phyloP scores from a whole-genome alignment of 2,888 invertebrate genomes.

The Noctua janthe region DNA sequence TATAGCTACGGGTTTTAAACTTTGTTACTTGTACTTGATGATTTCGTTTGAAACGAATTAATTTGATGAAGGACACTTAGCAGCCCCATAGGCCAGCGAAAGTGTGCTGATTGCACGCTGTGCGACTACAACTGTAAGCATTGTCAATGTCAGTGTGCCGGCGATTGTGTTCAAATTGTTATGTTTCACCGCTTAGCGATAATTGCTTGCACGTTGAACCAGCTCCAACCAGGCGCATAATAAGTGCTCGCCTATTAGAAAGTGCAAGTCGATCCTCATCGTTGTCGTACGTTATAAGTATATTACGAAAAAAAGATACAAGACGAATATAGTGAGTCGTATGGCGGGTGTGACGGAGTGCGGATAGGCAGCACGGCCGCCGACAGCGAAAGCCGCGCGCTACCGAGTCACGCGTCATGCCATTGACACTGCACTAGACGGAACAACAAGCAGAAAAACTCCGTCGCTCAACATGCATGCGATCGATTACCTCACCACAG shows the following conservation, averaged over 20 bases:
- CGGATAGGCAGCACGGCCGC: constrained; percentile 59
- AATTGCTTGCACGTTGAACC: constrained; percentile 76
- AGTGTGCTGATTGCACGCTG: constrained; percentile 72
- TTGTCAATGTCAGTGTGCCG: constrained; percentile 81
- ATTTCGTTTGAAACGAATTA: constrained; percentile 1
- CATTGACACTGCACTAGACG: constrained; percentile 83
- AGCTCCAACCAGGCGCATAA: constrained; percentile 74
- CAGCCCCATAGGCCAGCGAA: constrained; percentile 68
- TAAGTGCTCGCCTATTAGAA: constrained; percentile 76
- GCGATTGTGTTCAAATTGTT: constrained; percentile 79
- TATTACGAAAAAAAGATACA: constrained; percentile 68
- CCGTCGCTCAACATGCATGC: constrained; percentile 78
- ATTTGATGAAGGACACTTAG: constrained; percentile 31
- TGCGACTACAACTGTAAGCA: constrained; percentile 76
- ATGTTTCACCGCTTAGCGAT: constrained; percentile 79
- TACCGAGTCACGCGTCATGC: constrained; percentile 82
- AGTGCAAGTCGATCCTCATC: constrained; percentile 75
- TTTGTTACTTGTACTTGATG: neutral
- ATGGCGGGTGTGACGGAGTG: constrained; percentile 76
- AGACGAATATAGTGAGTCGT: constrained; percentile 72
- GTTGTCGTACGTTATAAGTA: constrained; percentile 56
- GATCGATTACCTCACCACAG: constrained; percentile 73
- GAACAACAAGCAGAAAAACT: constrained; percentile 79
- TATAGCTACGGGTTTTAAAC: neutral
- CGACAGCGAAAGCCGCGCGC: constrained; percentile 84